Evolutionary conservation across 30 jellyfish, hydroid and myxozoan species (phyloP), one percentile per base, ranked within the genome.

Genomic region (Euphysa ruthae): DNA sequence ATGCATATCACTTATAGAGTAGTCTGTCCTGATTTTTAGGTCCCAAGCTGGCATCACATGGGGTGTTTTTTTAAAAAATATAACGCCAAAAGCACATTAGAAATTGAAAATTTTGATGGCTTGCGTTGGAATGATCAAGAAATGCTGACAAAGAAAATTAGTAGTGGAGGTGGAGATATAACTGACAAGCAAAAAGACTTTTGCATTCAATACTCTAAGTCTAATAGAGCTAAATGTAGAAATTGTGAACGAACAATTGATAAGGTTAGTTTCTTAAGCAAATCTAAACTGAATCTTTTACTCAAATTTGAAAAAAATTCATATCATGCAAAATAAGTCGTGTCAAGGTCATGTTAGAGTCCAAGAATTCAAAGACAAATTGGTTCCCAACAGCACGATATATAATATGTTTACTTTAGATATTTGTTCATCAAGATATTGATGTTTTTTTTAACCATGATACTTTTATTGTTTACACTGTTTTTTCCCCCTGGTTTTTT

Each of bases 51-150:
- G 96, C 78, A 42, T 51, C 96, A 85, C 57, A 77, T 52, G 60
- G 23, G 55, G 31, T 85, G 96, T 43, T 84, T 84, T 69, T 85
- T 78, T 55, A 43, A 14, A 57, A 78, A 66, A 44, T 68, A 57
- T 28, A 85, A 77, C 32, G 78, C 88, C 20, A 56, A 34, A 31
- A 44, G 19, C 1, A 10, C 35, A 2, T 4, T 68, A 12, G 96
- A 85, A 4, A 63, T 85, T 30, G 81, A 73, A 1, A 90, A 90
- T 4, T 42, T 85, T 64, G 94, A 73, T 33, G 61, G 62, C 4
- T 49, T 85, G 63, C 81, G 96, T 1, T 85, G 95, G 95, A 93
- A 84, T 10, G 95, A 84, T 49, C 91, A 70, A 61, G 83, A 84
- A 55, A 77, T 63, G 35, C 29, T 84, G 43, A 70, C 68, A 56